Evolutionary conservation across 2,888 invertebrate species (phyloP).

Genomic region (Andricus curvator): DNA sequence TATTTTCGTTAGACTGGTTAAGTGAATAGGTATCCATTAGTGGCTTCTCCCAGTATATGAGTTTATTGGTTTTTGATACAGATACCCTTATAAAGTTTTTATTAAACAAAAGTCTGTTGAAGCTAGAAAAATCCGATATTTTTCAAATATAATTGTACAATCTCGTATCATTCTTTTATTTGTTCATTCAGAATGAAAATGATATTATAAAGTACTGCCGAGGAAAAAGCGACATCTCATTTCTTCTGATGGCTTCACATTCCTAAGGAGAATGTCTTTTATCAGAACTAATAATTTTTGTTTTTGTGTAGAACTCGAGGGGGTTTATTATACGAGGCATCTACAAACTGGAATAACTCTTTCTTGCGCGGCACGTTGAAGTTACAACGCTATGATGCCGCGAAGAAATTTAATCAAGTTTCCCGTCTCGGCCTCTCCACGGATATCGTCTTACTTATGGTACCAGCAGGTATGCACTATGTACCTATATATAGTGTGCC

Average conservation of each 20-base stretch:
- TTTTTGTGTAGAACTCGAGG: conserved; percentile 4
- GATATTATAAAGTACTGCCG: not conserved
- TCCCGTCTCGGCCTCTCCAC: not conserved
- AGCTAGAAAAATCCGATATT: no score
- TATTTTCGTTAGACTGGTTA: no score
- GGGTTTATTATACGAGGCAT: conserved; percentile 13
- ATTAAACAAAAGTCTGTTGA: no score
- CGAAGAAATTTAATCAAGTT: conserved; percentile 37
- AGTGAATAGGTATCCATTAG: no score
- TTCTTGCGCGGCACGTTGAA: not conserved
- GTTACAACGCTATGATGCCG: conserved; percentile 15
- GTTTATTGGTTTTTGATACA: no score
- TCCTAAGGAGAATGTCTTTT: not conserved
- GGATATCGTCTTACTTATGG: conserved; percentile 21
- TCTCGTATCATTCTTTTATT: no score
- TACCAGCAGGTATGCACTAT: not conserved
- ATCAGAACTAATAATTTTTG: conserved; percentile 20
- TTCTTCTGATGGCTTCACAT: not conserved
- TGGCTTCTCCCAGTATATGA: no score
- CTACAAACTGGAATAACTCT: not conserved
- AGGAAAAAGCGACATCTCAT: not conserved
- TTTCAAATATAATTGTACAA: no score
- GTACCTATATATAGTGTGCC: not conserved
- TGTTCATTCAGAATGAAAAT: not conserved
- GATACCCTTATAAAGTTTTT: no score